Evolutionary conservation across 1,140 invertebrate species (phyloP).

Genomic region (Zophobas atratus): DNA sequence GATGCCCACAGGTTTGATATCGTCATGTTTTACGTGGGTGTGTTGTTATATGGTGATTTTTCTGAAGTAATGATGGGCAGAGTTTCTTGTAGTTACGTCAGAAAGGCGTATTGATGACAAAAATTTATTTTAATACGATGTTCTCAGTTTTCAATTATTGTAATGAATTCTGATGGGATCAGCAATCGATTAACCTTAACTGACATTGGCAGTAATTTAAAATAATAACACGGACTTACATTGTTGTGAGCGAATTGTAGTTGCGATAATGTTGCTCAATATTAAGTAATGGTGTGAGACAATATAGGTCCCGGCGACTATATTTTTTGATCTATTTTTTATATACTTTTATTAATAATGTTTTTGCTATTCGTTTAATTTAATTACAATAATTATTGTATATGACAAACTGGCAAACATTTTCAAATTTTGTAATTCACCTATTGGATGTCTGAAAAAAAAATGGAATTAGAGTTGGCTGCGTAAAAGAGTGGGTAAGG

Average conservation of each 20-base stretch:
- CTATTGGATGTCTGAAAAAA: no score
- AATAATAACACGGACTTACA: conserved; percentile 23
- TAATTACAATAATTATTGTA: no score
- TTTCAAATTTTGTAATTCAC: no score
- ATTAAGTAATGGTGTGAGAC: no score
- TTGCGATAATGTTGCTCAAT: background rate
- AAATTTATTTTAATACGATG: conserved; percentile 37
- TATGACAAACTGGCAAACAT: no score
- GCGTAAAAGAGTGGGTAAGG: no score
- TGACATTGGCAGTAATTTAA: conserved; percentile 53
- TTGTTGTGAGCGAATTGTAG: background rate
- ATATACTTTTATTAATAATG: no score
- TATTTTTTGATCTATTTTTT: no score
- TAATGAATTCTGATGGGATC: conserved; percentile 18
- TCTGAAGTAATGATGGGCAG: conserved; percentile 9
- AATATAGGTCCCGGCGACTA: no score
- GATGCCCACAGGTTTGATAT: conserved; percentile 12
- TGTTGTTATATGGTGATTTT: conserved; percentile 35
- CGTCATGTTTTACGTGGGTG: background rate
- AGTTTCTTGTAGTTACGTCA: conserved; percentile 13
- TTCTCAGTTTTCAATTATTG: conserved; percentile 31
- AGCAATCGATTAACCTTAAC: conserved; percentile 44
- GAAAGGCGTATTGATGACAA: conserved; percentile 25
- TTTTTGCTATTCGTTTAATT: no score
- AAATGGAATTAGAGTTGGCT: no score